Evolutionary conservation across 2,797 vertebrate genomes (phyloP), one percentile per base, ranked within the genome.

Genomic region (Australoheros facetus): DNA sequence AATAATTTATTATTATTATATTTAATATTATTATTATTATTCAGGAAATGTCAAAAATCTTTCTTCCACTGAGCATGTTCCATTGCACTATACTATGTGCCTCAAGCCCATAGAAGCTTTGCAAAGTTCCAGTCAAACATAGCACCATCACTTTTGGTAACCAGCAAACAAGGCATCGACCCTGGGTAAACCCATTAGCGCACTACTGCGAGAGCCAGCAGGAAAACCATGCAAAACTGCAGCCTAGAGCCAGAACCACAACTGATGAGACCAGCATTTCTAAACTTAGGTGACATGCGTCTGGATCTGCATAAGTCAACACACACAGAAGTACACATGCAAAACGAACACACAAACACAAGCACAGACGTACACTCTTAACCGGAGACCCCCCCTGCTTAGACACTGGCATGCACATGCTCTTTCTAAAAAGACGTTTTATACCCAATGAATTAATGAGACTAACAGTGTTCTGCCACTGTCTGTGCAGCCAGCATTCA

Each of bases 301-400:
- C 71, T 88, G 83, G 17, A 85, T 90, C 78, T 90, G 87, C 85
- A 85, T 88, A 90, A 82, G 85, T 93, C 88, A 90, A 92, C 87
- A 88, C 55, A 4, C 62, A 76, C 30, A 75, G 14, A 82, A 42
- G 69, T 53, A 80, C 84, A 74, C 74, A 71, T 1, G 28, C 73
- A 87, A 79, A 88, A 30, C 90, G 75, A 83, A 34, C 83, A 88
- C 56, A 57, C 55, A 78, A 37, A 81, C 80, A 84, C 73, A 23
- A 58, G 62, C 64, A 84, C 81, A 85, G 21, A 37, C 60, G 9
- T 3, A 73, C 62, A 73, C 76, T 57, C 75, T 75, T 30, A 79
- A 60, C 64, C 12, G 76, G 54, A 62, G 3, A 8, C 8, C 42
- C 12, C 21, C 59, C 66, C 59, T 48, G 71, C 73, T 76, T 66